phyloP scores from a whole-genome alignment of 2,797 vertebrate species.

The Heliangelus exortis region DNA sequence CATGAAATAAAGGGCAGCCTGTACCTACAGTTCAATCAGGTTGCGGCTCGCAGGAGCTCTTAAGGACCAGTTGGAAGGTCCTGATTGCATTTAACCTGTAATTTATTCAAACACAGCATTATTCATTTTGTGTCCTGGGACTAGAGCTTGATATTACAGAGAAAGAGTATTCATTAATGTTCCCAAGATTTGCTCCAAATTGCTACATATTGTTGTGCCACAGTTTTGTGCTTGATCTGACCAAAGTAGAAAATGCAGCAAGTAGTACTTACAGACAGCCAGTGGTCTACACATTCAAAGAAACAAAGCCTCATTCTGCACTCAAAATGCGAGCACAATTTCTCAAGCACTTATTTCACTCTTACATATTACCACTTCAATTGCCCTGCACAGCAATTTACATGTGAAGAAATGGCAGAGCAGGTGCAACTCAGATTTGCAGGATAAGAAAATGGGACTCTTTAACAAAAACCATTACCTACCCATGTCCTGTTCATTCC shows the following conservation, averaged over 20 bases:
- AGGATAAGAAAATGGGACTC: not conserved
- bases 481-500: not conserved
- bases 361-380: not conserved
- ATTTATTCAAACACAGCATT: not conserved
- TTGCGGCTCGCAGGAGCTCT: not conserved
- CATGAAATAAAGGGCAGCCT: not conserved
- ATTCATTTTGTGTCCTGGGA: not conserved
- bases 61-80: not conserved
- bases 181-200: not conserved
- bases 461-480: not conserved
- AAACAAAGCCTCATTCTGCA: not conserved
- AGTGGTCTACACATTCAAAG: not conserved
- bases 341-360: not conserved
- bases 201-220: not conserved
- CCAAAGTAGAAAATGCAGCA: not conserved
- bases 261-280: not conserved
- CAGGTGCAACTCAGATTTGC: not conserved
- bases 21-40: not conserved
- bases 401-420: not conserved
- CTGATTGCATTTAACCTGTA: not conserved
- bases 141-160: not conserved
- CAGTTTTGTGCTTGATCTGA: not conserved
- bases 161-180: not conserved
- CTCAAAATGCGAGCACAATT: not conserved
- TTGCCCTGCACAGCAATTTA: not conserved